A percentile compares a stretch with the other conserved stretches of the same genome.
Conservation (phyloP, 2,888 invertebrate species). For the Callyntrura sp. region DNA sequence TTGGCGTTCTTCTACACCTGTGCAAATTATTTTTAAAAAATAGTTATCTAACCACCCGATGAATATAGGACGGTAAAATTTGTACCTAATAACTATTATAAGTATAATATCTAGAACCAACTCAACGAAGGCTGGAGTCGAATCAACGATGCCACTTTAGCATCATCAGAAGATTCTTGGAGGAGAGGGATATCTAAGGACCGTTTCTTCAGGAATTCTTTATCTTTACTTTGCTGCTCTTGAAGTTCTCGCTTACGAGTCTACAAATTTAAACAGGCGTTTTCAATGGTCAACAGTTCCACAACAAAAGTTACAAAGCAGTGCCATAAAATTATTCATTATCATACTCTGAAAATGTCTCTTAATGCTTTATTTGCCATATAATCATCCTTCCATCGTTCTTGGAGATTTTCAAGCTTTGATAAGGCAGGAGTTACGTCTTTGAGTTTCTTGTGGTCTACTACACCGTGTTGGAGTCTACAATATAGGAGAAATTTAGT, state of each 20-base stretch:
- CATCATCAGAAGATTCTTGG: slow-evolving; percentile 93
- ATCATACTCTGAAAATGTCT: slow-evolving; percentile 92
- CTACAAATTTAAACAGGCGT: slow-evolving; percentile 86
- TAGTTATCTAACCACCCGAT: too few species aligned
- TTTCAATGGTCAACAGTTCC: not conserved
- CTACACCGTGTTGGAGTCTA: slow-evolving; percentile 95
- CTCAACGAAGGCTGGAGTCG: slow-evolving; percentile 89
- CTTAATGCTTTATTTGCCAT: slow-evolving; percentile 94
- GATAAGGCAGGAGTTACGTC: slow-evolving; percentile 91
- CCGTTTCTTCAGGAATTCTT: slow-evolving; percentile 90
- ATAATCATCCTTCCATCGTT: slow-evolving; percentile 96
- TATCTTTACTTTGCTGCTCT: slow-evolving; percentile 89
- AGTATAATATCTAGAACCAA: slow-evolving; percentile 82
- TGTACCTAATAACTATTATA: too few species aligned
- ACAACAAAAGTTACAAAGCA: too few species aligned
- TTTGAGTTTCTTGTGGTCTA: slow-evolving; percentile 91
- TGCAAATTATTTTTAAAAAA: too few species aligned
- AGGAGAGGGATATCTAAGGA: slow-evolving; percentile 92
- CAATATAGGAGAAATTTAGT: slow-evolving; percentile 4
- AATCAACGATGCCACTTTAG: slow-evolving; percentile 91
- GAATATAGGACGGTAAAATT: too few species aligned
- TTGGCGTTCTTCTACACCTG: slow-evolving; percentile 83
- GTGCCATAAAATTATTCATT: not conserved
- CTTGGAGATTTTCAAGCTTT: slow-evolving; percentile 91
- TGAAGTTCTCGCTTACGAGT: slow-evolving; percentile 91